Conservation (phyloP, 2,888 invertebrate genomes). For the Melikaiella ostensackeni region DNA sequence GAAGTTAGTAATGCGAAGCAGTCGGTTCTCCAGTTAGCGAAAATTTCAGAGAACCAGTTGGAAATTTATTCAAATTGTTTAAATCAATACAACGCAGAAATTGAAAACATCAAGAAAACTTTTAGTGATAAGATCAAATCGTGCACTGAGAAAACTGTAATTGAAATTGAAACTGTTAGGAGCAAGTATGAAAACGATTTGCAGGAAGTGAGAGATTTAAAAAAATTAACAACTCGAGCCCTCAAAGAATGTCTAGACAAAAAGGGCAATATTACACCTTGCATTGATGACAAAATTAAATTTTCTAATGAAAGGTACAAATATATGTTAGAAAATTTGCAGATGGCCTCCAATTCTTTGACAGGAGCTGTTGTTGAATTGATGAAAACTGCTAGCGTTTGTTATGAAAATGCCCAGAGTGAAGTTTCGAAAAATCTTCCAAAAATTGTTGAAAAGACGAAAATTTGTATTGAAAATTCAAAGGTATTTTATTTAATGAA, state of each 20-base stretch:
- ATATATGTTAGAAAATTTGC: slow-evolving; percentile 9
- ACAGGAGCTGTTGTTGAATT: not conserved
- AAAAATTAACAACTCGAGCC: slow-evolving; percentile 24
- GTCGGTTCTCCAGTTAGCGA: not conserved
- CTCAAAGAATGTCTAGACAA: slow-evolving; percentile 8
- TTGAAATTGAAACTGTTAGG: slow-evolving; percentile 15
- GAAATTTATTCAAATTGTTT: not conserved
- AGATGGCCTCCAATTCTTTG: not conserved
- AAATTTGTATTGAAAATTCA: slow-evolving; percentile 16
- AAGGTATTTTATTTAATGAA: slow-evolving; percentile 3
- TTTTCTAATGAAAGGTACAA: not conserved
- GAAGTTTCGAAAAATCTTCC: not conserved
- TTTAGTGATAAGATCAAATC: not conserved
- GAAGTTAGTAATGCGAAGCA: not conserved
- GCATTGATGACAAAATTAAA: slow-evolving; percentile 1
- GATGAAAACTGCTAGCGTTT: not conserved
- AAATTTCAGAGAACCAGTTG: not conserved
- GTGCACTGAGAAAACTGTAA: slow-evolving; percentile 15
- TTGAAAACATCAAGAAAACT: not conserved
- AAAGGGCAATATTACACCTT: slow-evolving; percentile 1
- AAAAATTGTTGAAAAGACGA: slow-evolving; percentile 6
- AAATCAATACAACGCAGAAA: not conserved
- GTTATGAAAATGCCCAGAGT: not conserved
- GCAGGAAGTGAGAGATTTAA: slow-evolving; percentile 19
- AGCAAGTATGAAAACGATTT: slow-evolving; percentile 12